A percentile compares a stretch with the other conserved stretches of the same genome.
Conservation (phyloP, 2,888 invertebrate genomes). For the Microctonus hyperodae region DNA sequence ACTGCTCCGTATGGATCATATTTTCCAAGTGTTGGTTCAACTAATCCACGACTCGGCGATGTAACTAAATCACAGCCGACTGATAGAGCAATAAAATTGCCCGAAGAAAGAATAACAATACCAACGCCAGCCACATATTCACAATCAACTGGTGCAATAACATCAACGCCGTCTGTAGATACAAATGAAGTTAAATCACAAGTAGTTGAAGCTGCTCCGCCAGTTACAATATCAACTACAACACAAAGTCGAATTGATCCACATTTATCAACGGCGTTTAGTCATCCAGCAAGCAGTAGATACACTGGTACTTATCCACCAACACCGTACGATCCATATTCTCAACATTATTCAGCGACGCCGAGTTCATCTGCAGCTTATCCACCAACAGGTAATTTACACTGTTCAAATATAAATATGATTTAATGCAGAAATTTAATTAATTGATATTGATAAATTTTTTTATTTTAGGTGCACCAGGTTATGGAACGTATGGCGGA, state of each 20-base stretch:
- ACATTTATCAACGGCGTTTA: slow-evolving; percentile 58
- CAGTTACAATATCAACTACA: slow-evolving; percentile 32
- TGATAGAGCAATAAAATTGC: slow-evolving; percentile 30
- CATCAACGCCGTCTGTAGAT: slow-evolving; percentile 42
- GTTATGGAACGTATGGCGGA: slow-evolving; percentile 58
- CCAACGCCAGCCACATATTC: slow-evolving; percentile 44
- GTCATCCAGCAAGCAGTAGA: slow-evolving; percentile 56
- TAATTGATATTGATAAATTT: not conserved
- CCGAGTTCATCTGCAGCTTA: slow-evolving; percentile 57
- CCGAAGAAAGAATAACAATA: slow-evolving; percentile 41
- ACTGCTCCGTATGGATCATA: slow-evolving; percentile 54
- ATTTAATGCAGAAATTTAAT: no score
- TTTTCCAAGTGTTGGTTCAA: slow-evolving; percentile 51
- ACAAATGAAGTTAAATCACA: slow-evolving; percentile 38
- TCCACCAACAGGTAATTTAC: slow-evolving; percentile 55
- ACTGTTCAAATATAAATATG: no score
- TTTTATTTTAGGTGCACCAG: slow-evolving; percentile 52
- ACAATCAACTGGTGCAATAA: slow-evolving; percentile 41
- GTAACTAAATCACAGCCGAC: slow-evolving; percentile 39
- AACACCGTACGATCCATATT: slow-evolving; percentile 58
- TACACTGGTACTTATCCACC: slow-evolving; percentile 59
- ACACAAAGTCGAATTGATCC: slow-evolving; percentile 50
- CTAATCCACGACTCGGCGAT: slow-evolving; percentile 45
- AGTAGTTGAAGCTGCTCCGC: slow-evolving; percentile 38
- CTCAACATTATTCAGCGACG: slow-evolving; percentile 59